These are phyloP conservation scores for Caenorhabditis sp. DNA, from an alignment of 2,888 invertebrate species.

Conservation along the genomic window DNA sequence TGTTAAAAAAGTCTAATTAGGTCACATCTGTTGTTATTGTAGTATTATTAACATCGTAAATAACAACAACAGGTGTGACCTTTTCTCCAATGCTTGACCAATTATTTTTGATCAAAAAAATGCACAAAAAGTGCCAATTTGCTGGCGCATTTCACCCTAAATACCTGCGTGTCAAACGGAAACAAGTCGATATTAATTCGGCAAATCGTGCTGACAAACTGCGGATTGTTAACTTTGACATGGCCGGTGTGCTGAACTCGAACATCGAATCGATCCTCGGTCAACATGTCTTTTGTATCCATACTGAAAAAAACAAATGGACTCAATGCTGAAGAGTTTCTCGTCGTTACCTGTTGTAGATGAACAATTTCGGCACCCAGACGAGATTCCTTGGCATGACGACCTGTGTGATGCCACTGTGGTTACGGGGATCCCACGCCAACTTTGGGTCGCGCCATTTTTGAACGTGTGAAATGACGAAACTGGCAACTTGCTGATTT, in stretches of 20 bases:
- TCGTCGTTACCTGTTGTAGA: slow-evolving; percentile 66
- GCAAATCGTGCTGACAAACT: slow-evolving; percentile 63
- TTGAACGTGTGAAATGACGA: slow-evolving; percentile 68
- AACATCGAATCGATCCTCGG: slow-evolving; percentile 64
- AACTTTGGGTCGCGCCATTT: slow-evolving; percentile 62
- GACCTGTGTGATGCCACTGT: slow-evolving; percentile 57
- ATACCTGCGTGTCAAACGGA: slow-evolving; percentile 64
- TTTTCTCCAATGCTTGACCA: too few species aligned
- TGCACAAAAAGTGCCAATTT: too few species aligned
- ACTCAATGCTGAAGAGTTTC: too few species aligned
- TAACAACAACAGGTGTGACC: too few species aligned
- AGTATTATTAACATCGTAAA: too few species aligned
- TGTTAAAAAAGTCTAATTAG: too few species aligned
- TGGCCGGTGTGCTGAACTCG: slow-evolving; percentile 60
- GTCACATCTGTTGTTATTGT: too few species aligned
- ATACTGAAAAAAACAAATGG: slow-evolving; percentile 49
- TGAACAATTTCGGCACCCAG: slow-evolving; percentile 68
- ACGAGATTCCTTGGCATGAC: slow-evolving; percentile 62
- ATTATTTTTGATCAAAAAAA: too few species aligned
- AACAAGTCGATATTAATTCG: slow-evolving; percentile 65
- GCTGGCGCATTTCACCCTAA: too few species aligned
- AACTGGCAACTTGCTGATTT: slow-evolving; percentile 68
- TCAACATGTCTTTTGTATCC: slow-evolving; percentile 69
- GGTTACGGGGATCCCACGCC: slow-evolving; percentile 60
- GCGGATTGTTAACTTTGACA: slow-evolving; percentile 63